A percentile compares a stretch with the other conserved stretches of the same genome.
These are phyloP conservation scores for Thunnus thynnus DNA, from an alignment of 2,113 vertebrate genomes.

Conservation along the genomic window DNA sequence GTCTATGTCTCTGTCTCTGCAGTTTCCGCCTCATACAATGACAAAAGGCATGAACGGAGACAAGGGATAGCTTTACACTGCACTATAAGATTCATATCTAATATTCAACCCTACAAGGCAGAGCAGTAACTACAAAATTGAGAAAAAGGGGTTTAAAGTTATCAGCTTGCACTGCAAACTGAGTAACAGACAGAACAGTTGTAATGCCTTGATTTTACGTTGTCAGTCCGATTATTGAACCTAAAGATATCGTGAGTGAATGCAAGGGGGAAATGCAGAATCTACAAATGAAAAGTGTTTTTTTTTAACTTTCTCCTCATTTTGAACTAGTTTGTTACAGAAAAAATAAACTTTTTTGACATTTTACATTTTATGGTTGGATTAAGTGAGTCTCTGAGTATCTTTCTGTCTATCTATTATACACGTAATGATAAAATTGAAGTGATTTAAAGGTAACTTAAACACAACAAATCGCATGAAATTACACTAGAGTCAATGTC, in stretches of 20 bases:
- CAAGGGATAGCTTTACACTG: neutral
- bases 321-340: too few relatives aligned
- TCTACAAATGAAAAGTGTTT: too few relatives aligned
- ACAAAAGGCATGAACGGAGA: slow-evolving; percentile 22
- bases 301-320: too few relatives aligned
- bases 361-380: too few relatives aligned
- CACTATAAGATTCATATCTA: neutral
- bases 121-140: neutral
- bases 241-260: neutral
- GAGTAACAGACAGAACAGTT: neutral
- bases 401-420: too few relatives aligned
- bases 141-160: neutral
- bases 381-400: too few relatives aligned
- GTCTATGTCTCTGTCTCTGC: slow-evolving; percentile 39
- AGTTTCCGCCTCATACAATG: slow-evolving; percentile 28
- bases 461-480: too few relatives aligned
- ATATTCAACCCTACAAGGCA: neutral
- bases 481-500: too few relatives aligned
- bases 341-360: too few relatives aligned
- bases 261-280: too few relatives aligned
- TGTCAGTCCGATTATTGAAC: neutral
- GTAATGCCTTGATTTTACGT: neutral
- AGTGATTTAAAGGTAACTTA: too few relatives aligned
- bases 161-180: slow-evolving; percentile 8
- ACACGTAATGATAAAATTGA: too few relatives aligned